These are phyloP conservation scores for Cybosia mesomella DNA, from an alignment of 2,888 invertebrate genomes.

Conservation along the genomic window DNA sequence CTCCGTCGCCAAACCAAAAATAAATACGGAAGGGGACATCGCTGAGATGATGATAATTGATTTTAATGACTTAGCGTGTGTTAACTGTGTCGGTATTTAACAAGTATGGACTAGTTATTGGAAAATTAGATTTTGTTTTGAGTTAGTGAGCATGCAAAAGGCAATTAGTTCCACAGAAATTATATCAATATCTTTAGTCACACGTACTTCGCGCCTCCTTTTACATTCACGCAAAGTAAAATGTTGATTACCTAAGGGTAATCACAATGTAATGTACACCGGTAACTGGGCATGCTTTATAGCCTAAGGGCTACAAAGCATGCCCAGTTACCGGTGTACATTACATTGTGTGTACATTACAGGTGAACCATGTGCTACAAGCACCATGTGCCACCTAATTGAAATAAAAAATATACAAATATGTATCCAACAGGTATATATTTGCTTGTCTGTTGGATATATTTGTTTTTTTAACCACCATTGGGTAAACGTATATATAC, in stretches of 20 bases:
- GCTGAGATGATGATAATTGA: neutral
- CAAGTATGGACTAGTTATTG: neutral
- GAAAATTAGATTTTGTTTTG: slow-evolving; percentile 10
- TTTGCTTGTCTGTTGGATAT: too few relatives aligned
- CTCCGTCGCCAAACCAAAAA: too few relatives aligned
- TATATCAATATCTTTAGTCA: slow-evolving; percentile 16
- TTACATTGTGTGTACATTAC: too few relatives aligned
- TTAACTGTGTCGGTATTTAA: slow-evolving; percentile 2
- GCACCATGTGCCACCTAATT: too few relatives aligned
- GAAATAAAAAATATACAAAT: too few relatives aligned
- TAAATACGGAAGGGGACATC: too few relatives aligned
- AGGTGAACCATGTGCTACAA: too few relatives aligned
- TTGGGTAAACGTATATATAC: neutral
- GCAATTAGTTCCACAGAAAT: slow-evolving; percentile 24
- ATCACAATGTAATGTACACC: too few relatives aligned
- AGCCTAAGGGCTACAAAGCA: neutral
- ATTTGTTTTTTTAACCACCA: too few relatives aligned
- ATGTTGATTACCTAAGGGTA: slow-evolving; percentile 14
- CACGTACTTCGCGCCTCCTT: slow-evolving; percentile 24
- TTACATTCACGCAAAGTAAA: slow-evolving; percentile 23
- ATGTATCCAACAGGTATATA: neutral
- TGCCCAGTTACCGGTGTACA: too few relatives aligned
- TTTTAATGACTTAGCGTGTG: neutral
- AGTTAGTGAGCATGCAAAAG: slow-evolving; percentile 17
- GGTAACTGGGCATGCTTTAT: neutral